These are phyloP conservation scores for Heteronetta atricapilla DNA, from an alignment of 2,113 vertebrate species.

Conservation along the genomic window DNA sequence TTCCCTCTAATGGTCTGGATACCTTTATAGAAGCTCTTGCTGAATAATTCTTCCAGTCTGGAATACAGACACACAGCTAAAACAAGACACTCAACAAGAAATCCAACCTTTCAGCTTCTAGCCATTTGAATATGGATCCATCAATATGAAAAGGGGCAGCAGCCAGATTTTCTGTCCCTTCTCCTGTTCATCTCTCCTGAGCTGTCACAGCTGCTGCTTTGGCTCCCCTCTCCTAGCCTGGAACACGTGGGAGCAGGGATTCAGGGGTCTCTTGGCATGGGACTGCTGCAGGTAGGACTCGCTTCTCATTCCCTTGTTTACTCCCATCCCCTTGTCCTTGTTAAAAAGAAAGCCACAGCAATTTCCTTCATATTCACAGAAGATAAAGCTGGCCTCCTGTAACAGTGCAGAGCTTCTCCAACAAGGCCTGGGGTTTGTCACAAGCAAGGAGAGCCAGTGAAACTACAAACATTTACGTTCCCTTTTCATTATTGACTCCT, in stretches of 20 bases:
- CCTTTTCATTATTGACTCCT: neutral
- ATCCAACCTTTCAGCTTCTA: neutral
- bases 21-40: neutral
- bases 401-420: neutral
- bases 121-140: accelerated
- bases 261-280: neutral
- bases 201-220: neutral
- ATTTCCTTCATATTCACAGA: neutral
- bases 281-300: neutral
- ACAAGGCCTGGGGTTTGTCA: neutral
- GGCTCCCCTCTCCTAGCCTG: neutral
- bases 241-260: neutral
- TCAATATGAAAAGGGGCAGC: neutral
- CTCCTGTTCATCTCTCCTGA: neutral
- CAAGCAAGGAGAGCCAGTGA: neutral
- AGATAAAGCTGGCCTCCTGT: neutral
- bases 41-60: neutral
- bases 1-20: neutral
- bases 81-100: neutral
- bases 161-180: neutral
- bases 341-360: neutral
- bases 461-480: neutral
- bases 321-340: neutral
- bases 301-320: neutral
- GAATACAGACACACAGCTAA: neutral